Conservation (phyloP, 2,888 invertebrate genomes). For the Abrostola tripartita region DNA sequence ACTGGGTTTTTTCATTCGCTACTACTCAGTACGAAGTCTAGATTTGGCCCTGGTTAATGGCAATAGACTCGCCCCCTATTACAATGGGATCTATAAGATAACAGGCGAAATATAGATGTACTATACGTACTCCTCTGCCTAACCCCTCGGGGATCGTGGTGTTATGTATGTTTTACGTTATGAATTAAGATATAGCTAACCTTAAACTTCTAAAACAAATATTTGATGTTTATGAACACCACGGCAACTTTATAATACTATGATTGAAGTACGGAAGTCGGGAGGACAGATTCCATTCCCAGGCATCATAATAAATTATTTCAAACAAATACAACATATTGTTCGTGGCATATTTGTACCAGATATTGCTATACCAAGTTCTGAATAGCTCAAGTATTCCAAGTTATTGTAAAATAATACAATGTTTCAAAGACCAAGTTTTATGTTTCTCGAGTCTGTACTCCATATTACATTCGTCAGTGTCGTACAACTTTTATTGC, state of each 20-base stretch:
- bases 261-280: constrained; percentile 1
- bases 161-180: no score
- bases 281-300: constrained; percentile 18
- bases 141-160: no score
- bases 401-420: constrained; percentile 73
- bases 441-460: constrained; percentile 70
- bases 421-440: constrained; percentile 72
- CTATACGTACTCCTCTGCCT: no score
- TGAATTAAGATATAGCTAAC: no score
- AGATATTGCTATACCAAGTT: constrained; percentile 58
- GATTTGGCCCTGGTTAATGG: no score
- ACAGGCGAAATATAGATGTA: no score
- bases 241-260: no score
- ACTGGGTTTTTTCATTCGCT: no score
- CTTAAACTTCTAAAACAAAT: background rate
- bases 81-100: no score
- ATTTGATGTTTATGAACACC: no score
- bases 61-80: no score
- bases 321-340: constrained; percentile 44
- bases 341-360: constrained; percentile 51
- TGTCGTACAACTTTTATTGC: constrained; percentile 86
- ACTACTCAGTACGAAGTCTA: no score
- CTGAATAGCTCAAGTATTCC: constrained; percentile 59
- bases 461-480: constrained; percentile 83
- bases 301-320: constrained; percentile 44